Evolutionary conservation across 1,140 invertebrate genomes (phyloP), one percentile per base, ranked within the genome.

Genomic region (Neodiprion pinetum): DNA sequence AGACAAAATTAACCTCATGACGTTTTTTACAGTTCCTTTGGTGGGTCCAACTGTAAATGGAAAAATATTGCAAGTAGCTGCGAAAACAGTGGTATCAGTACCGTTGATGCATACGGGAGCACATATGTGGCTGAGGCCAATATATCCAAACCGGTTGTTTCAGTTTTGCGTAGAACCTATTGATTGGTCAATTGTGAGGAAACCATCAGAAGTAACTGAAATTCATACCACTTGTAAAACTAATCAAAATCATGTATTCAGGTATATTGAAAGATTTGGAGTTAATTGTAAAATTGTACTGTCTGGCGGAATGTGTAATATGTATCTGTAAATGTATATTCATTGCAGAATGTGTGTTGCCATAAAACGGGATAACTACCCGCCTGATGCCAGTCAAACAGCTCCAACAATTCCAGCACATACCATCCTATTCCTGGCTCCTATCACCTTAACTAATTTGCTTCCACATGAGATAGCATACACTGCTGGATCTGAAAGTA

Each of bases 401-500:
- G 76, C 83, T 71, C 83, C 83, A 71, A 82, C 88, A 10, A 90
- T 96, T 71, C 95, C 96, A 23, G 97, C 94, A 0, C 97, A 99
- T 86, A 93, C 93, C 9, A 93, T 99, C 71, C 93, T 92, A 8
- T 87, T 99, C 28, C 85, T 96, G 74, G 94, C 97, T 47, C 96
- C 96, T 1, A 88, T 99, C 0, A 94, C 93, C 17, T 81, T 99
- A 83, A 91, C 91, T 48, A 96, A 95, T 91, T 87, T 96, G 78
- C 87, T 96, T 72, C 94, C 94, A 7, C 90, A 94, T 74, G 94
- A 95, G 83, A 80, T 96, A 68, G 88, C 91, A 68, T 95, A 91
- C 83, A 90, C 90, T 79, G 87, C 92, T n/a, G 81, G 79, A n/a
- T 82, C 82, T 9, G 89, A 88, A 70, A 88, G 79, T 66, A 92